Conservation (phyloP, 1,140 invertebrate species). For the Ephestia elutella region DNA sequence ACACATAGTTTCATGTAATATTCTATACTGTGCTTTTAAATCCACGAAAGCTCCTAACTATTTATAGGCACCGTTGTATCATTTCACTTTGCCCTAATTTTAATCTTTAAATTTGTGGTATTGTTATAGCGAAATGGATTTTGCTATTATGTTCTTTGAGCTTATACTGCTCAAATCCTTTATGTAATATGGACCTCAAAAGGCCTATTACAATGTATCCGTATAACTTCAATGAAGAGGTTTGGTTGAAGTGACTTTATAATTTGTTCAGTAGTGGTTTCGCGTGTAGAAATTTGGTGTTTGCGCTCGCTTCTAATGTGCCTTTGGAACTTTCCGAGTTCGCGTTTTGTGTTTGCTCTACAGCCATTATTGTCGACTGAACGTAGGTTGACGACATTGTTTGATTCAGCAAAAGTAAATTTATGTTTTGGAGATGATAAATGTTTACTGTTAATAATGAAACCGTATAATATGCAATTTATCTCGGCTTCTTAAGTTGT, state of each 20-base stretch:
- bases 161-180: neutral
- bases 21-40: neutral
- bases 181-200: neutral
- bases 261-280: slow-evolving; percentile 8
- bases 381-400: neutral
- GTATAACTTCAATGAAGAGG: slow-evolving; percentile 9
- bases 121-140: neutral
- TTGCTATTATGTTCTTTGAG: neutral
- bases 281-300: slow-evolving; percentile 5
- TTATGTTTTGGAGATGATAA: no score
- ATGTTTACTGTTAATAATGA: no score
- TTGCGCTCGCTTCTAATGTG: slow-evolving; percentile 1
- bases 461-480: no score
- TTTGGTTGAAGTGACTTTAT: slow-evolving; percentile 6
- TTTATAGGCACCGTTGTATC: no score
- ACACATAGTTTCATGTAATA: neutral
- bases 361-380: neutral
- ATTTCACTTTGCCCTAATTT: neutral
- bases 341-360: slow-evolving; percentile 1
- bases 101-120: neutral
- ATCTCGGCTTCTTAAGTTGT: no score
- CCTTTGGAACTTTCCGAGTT: neutral
- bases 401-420: no score
- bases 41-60: no score
- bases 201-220: neutral